Percentiles rank a stretch among this genome's conserved stretches.
Conservation (phyloP, 2,113 vertebrate species). For the Myanophis thanlyinensis region DNA sequence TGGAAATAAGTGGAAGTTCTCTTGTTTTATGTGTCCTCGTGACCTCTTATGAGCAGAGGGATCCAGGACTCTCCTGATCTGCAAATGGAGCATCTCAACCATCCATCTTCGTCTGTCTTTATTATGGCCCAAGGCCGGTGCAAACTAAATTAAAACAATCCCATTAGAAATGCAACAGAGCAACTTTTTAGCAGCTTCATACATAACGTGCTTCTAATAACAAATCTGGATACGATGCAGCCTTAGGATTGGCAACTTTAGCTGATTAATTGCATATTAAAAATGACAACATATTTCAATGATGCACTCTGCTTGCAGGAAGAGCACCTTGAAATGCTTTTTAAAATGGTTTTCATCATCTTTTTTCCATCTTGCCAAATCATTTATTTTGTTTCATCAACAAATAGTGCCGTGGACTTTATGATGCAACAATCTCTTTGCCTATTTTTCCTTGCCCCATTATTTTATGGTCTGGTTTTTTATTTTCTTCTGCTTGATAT, state of each 20-base stretch:
- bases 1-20: not conserved
- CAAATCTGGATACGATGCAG: not conserved
- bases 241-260: not conserved
- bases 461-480: constrained; percentile 26
- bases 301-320: not conserved
- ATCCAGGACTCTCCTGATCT: not conserved
- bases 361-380: not conserved
- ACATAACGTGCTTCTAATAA: not conserved
- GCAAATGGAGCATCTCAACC: not conserved
- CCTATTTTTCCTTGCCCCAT: not conserved
- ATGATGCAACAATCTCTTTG: not conserved
- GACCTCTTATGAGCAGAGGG: not conserved
- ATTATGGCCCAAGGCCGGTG: not conserved
- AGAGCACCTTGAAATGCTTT: not conserved
- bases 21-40: not conserved
- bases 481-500: constrained; percentile 15
- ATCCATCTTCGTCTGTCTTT: not conserved
- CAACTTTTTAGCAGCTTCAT: not conserved
- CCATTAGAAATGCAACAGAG: not conserved
- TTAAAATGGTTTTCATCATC: not conserved
- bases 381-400: not conserved
- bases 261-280: not conserved
- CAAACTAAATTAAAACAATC: not conserved
- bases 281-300: not conserved
- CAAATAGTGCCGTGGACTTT: not conserved